A percentile compares a stretch with the other conserved stretches of the same genome.
phyloP scores from a whole-genome alignment of 2,797 vertebrate genomes.

The Agapornis canus region DNA sequence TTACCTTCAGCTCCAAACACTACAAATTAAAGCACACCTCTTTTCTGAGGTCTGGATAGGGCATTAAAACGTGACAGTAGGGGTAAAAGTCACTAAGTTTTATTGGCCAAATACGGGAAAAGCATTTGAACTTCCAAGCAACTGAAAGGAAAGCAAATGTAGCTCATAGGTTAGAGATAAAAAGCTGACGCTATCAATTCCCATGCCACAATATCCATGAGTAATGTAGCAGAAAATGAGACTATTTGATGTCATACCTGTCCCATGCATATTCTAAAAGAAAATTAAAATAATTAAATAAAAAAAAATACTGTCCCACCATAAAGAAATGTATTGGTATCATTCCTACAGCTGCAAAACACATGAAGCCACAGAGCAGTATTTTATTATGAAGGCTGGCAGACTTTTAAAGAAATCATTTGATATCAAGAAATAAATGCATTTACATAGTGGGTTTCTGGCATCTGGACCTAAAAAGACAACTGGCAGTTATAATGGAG shows the following conservation, averaged over 20 bases:
- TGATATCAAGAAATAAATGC: background rate
- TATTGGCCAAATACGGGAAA: background rate
- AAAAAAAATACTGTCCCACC: background rate
- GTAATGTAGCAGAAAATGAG: slow-evolving; percentile 31
- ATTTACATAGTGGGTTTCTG: background rate
- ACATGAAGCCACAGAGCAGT: slow-evolving; percentile 4
- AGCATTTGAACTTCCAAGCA: slow-evolving; percentile 25
- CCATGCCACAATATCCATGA: background rate
- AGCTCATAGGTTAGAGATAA: background rate
- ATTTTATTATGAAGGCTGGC: background rate
- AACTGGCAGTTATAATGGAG: background rate
- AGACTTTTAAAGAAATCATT: slow-evolving; percentile 30
- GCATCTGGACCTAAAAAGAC: background rate
- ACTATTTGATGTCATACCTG: background rate
- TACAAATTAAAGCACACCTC: background rate
- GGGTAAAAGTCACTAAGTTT: background rate
- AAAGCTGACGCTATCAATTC: slow-evolving; percentile 8
- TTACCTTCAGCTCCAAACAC: background rate
- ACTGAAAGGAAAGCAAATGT: slow-evolving; percentile 20
- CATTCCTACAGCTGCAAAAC: slow-evolving; percentile 29
- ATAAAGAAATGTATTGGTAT: background rate
- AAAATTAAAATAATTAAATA: background rate
- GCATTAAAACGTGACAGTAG: background rate
- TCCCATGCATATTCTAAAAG: background rate
- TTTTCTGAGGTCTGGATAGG: background rate